phyloP scores from a whole-genome alignment of 2,888 invertebrate genomes.

The Drosophila birchii region DNA sequence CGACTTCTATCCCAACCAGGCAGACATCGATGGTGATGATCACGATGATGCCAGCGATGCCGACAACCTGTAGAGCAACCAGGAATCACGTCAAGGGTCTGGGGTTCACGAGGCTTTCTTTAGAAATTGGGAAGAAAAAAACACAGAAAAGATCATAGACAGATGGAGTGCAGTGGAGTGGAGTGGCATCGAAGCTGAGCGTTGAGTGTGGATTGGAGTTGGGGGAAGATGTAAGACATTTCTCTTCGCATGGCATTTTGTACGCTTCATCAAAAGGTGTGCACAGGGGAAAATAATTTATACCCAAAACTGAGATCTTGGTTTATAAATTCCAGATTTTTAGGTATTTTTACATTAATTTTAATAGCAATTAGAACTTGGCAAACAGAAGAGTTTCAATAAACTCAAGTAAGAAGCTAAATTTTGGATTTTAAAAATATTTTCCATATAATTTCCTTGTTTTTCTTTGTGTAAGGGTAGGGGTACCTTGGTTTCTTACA shows the following conservation, averaged over 20 bases:
- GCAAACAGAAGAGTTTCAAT: neutral
- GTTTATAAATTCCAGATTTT: neutral
- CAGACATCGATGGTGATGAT: constrained; percentile 48
- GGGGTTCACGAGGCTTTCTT: constrained; percentile 57
- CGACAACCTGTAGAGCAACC: constrained; percentile 49
- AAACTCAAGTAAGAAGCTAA: rapidly evolving
- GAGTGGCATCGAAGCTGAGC: constrained; percentile 8
- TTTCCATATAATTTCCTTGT: neutral
- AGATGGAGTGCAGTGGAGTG: constrained; percentile 36
- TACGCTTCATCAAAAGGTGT: constrained; percentile 77
- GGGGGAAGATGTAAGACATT: constrained; percentile 50
- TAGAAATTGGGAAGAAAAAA: constrained; percentile 39
- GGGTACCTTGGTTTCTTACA: constrained; percentile 69
- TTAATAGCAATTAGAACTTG: neutral
- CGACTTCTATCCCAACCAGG: neutral
- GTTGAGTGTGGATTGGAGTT: neutral
- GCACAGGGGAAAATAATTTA: neutral
- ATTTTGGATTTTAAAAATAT: too few relatives aligned
- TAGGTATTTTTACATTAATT: neutral
- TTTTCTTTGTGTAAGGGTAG: constrained; percentile 41
- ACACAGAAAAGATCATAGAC: constrained; percentile 43
- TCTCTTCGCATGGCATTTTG: constrained; percentile 69
- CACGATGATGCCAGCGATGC: constrained; percentile 33
- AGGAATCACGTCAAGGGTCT: constrained; percentile 58
- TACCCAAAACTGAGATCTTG: neutral